Conservation (phyloP, 2,113 vertebrate genomes). For the Odontesthes bonariensis region DNA sequence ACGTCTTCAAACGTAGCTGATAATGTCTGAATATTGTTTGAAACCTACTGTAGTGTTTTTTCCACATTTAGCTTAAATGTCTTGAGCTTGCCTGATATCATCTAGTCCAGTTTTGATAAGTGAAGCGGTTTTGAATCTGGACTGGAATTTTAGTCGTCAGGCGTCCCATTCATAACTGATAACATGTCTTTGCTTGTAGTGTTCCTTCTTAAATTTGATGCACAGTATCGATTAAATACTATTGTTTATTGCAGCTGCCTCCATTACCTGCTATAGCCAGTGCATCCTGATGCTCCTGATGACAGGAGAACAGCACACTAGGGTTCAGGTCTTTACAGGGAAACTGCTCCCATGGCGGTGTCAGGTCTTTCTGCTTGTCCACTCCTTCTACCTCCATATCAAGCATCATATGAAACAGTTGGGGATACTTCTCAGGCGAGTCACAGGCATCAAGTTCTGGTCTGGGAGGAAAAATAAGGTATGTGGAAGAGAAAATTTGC, state of each 20-base stretch:
- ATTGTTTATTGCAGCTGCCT: neutral
- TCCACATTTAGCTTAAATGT: too few relatives aligned
- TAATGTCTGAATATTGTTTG: too few relatives aligned
- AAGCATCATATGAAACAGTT: constrained; percentile 94
- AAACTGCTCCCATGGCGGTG: constrained; percentile 97
- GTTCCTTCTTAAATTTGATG: neutral
- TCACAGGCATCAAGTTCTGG: constrained; percentile 97
- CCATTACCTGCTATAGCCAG: constrained; percentile 89
- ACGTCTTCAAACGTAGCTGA: too few relatives aligned
- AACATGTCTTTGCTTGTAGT: neutral
- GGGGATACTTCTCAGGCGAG: constrained; percentile 97
- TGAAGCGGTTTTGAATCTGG: too few relatives aligned
- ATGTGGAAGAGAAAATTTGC: neutral
- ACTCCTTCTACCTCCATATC: constrained; percentile 92
- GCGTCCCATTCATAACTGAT: neutral
- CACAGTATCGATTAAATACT: neutral
- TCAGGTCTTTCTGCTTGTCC: constrained; percentile 93
- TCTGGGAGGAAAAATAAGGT: constrained; percentile 72
- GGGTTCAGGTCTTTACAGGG: constrained; percentile 93
- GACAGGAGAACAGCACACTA: constrained; percentile 93
- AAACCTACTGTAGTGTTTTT: too few relatives aligned
- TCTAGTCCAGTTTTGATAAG: neutral
- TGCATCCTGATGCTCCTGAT: constrained; percentile 95
- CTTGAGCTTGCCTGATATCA: too few relatives aligned
- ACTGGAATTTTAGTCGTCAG: neutral